Conservation (phyloP, 2,113 vertebrate genomes). For the Chlamydotis undulata region DNA sequence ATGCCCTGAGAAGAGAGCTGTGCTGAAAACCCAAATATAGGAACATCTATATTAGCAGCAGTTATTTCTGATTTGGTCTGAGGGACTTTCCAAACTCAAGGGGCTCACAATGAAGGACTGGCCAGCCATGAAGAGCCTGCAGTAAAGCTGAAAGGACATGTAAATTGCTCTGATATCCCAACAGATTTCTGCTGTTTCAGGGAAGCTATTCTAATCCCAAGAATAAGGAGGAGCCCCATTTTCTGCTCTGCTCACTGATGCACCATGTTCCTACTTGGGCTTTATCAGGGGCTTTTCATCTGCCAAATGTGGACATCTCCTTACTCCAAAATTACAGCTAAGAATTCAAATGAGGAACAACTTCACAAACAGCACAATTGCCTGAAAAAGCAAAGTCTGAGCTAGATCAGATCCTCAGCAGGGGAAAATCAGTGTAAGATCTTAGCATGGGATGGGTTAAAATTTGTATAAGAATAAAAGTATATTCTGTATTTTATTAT, state of each 20-base stretch:
- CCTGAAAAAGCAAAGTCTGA: constrained; percentile 26
- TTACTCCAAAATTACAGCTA: not conserved
- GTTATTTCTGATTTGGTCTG: constrained; percentile 67
- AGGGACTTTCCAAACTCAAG: constrained; percentile 62
- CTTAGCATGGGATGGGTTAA: not conserved
- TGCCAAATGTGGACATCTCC: not conserved
- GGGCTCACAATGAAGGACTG: constrained; percentile 55
- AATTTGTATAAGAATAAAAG: not conserved
- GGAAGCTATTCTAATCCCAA: constrained; percentile 52
- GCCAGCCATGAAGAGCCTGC: constrained; percentile 62
- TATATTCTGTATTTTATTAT: constrained; percentile 13
- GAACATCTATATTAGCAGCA: constrained; percentile 58
- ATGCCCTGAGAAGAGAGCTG: constrained; percentile 61
- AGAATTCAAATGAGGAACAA: constrained; percentile 6
- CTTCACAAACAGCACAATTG: not conserved
- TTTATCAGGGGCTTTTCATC: constrained; percentile 24
- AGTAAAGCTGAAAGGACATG: constrained; percentile 64
- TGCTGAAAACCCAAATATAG: constrained; percentile 62
- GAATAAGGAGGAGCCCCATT: constrained; percentile 29
- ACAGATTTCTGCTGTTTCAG: constrained; percentile 46
- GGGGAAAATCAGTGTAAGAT: not conserved
- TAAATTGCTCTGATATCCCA: constrained; percentile 60
- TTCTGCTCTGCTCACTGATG: constrained; percentile 1
- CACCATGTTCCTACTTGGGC: not conserved
- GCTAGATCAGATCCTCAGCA: not conserved